Evolutionary conservation across 2,113 vertebrate genomes (phyloP), one percentile per base, ranked within the genome.

Genomic region (Helogale parvula): DNA sequence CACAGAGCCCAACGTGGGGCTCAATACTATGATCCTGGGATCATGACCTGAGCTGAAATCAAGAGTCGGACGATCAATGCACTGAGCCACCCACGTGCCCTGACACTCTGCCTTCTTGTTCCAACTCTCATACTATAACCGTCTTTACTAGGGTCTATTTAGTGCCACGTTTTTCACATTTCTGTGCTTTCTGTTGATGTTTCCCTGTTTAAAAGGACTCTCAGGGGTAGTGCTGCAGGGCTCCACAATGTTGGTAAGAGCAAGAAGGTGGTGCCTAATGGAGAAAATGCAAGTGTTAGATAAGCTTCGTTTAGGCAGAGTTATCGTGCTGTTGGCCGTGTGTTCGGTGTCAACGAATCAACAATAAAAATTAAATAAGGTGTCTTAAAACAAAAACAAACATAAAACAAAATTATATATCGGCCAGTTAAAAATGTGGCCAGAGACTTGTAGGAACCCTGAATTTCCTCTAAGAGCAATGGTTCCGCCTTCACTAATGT

Each of bases 341-440:
- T 54, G n/a, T 66, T 97, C 35, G 33, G 17, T 29, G 29, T 33
- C 93, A 89, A 77, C 29, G 5, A 94, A 35, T 33, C 47, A 57
- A 76, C 33, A 90, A 79, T 79, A 71, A 10, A 35, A 80, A 45
- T 90, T 83, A 60, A 71, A 15, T 77, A 65, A 72, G 2, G 12
- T 33, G 7, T 77, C 80, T 90, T 89, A 76, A 83, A 93, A 66
- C 35, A 74, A 76, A 96, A 97, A 76, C 47, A 50, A 74, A 79
- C 4, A 74, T 25, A 38, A 71, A 81, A 71, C n/a, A 90, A 89
- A 60, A 14, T 69, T 83, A 83, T 41, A 13, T 79, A 31, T 54
- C 83, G 4, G 66, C 76, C 88, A 86, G 25, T 89, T 52, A 87
- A 96, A 86, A 94, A 66, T 74, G 35, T 60, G 33, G 50, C 5